A percentile compares a stretch with the other conserved stretches of the same genome.
Conservation (phyloP, 2,888 invertebrate species). For the Aleiodes leptofemur region DNA sequence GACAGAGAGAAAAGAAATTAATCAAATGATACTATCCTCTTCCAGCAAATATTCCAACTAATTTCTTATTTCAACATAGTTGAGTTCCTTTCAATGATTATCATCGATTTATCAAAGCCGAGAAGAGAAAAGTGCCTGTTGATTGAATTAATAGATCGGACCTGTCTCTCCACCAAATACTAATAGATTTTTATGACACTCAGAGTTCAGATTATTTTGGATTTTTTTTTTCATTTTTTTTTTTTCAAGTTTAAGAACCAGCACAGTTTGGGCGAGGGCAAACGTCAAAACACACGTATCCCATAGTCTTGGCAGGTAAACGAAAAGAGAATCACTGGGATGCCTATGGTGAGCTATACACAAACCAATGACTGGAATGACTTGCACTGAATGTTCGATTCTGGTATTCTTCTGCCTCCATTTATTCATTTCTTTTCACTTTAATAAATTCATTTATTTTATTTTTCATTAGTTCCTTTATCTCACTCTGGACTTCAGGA, state of each 20-base stretch:
- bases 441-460: constrained; percentile 51
- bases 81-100: too few relatives aligned
- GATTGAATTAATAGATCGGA: constrained; percentile 31
- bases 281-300: constrained; percentile 73
- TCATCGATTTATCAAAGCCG: too few relatives aligned
- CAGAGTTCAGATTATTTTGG: neutral
- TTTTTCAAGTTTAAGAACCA: constrained; percentile 43
- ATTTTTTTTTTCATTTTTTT: neutral
- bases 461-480: constrained; percentile 46
- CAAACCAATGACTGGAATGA: constrained; percentile 73
- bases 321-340: constrained; percentile 52
- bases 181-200: constrained; percentile 18
- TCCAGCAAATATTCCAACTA: too few relatives aligned
- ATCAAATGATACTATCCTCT: too few relatives aligned
- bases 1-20: too few relatives aligned
- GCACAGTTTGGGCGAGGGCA: constrained; percentile 68
- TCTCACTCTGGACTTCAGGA: constrained; percentile 43
- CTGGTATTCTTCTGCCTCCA: constrained; percentile 62
- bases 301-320: constrained; percentile 57
- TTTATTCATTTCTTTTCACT: constrained; percentile 48
- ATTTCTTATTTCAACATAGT: too few relatives aligned
- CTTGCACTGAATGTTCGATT: constrained; percentile 73
- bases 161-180: constrained; percentile 22
- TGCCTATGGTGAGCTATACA: constrained; percentile 66
- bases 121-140: constrained; percentile 1